A percentile compares a stretch with the other conserved stretches of the same genome.
These are phyloP conservation scores for Megalops cyprinoides DNA, from an alignment of 2,797 vertebrate species.

Conservation along the genomic window DNA sequence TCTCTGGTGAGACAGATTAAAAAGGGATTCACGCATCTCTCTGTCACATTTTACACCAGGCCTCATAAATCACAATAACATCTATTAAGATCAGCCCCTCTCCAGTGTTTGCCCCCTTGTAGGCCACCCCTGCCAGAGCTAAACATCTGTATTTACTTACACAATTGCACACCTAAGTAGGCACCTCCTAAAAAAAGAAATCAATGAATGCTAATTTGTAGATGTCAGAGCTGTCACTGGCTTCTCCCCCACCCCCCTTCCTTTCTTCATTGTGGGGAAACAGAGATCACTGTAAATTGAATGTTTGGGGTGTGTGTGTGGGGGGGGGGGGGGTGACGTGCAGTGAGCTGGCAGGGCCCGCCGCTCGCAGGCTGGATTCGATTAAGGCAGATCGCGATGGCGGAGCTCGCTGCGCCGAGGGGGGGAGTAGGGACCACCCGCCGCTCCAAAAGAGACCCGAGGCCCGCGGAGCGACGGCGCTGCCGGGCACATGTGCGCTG, in stretches of 20 bases:
- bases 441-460: background rate
- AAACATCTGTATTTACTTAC: slow-evolving; percentile 80
- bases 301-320: slow-evolving; percentile 44
- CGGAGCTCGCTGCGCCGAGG: background rate
- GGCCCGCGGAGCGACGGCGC: background rate
- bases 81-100: slow-evolving; percentile 62
- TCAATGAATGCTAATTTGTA: slow-evolving; percentile 71
- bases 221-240: slow-evolving; percentile 61
- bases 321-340: slow-evolving; percentile 26
- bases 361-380: slow-evolving; percentile 41
- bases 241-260: slow-evolving; percentile 44
- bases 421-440: slow-evolving; percentile 9
- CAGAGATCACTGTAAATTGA: slow-evolving; percentile 35
- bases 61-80: slow-evolving; percentile 75
- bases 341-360: slow-evolving; percentile 37
- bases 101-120: slow-evolving; percentile 48
- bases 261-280: slow-evolving; percentile 42
- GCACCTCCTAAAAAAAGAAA: slow-evolving; percentile 62
- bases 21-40: slow-evolving; percentile 74
- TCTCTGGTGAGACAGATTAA: slow-evolving; percentile 73
- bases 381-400: slow-evolving; percentile 39
- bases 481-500: too few species aligned
- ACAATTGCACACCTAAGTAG: slow-evolving; percentile 77
- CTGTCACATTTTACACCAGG: slow-evolving; percentile 73
- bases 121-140: slow-evolving; percentile 64